Evolutionary conservation across 2,888 invertebrate species (phyloP), one percentile per base, ranked within the genome.

Genomic region (Drosophila anomalipes): DNA sequence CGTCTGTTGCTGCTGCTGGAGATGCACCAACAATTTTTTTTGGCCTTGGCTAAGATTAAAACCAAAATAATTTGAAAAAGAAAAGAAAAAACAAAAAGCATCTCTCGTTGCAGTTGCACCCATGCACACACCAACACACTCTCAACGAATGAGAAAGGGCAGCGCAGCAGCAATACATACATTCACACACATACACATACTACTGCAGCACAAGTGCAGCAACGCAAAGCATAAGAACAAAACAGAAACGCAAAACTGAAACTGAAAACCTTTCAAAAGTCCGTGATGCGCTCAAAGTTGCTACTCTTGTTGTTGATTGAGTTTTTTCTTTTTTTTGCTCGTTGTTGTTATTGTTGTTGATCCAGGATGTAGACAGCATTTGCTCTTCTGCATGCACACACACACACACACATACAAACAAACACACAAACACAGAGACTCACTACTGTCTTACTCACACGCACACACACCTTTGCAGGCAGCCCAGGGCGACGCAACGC

Each of bases 401-500:
- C 28, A 22, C 28, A 22, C 65, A 22, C n/a, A 39, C 22, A 51
- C 51, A 51, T 51, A 56, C 41, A 58, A 19, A 68, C 57, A 51
- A 35, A 26, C 47, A 54, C 63, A 28, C 57, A 51, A 39, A 26
- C 47, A 56, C 63, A 28, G 19, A 26, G 47, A 47, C 26, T 47
- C 4, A 26, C 68, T 44, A 57, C 54, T 64, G 59, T 41, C 59
- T 75, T 58, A 68, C 52, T 64, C 47, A 54, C 56, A 57, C 39
- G 32, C 54, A 65, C 53, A 44, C 66, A 70, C 68, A 73, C 61
- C 65, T 70, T 83, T 89, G 32, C 87, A 90, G 91, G 91, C 89
- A 74, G 86, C 59, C 70, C 72, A 86, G 86, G 88, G 88, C 88
- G 74, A 72, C 87, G 74, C 64, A 75, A 83, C 83, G 73, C 80